Percentiles rank a stretch among this genome's conserved stretches.
Conservation (phyloP, 2,113 vertebrate species). For the Rhynchopsitta pachyrhyncha region DNA sequence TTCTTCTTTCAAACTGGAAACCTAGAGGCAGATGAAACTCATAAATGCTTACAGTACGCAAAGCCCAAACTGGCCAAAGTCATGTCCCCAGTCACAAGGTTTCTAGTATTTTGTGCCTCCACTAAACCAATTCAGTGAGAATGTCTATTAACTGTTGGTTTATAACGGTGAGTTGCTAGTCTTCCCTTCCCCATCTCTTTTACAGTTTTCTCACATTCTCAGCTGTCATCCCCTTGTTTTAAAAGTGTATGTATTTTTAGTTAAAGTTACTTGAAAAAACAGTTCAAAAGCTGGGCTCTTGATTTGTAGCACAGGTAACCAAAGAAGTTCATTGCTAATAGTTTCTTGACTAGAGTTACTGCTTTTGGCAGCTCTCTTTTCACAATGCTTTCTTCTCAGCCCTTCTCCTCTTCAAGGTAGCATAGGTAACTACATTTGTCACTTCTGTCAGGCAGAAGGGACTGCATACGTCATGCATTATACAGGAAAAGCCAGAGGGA, state of each 20-base stretch:
- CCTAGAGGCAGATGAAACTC: neutral
- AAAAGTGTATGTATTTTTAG: neutral
- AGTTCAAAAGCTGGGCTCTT: neutral
- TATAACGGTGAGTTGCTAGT: neutral
- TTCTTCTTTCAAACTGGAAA: neutral
- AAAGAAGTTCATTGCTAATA: neutral
- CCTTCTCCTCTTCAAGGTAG: neutral
- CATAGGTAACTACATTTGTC: neutral
- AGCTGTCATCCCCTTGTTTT: neutral
- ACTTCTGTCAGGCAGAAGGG: neutral
- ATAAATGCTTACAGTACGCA: neutral
- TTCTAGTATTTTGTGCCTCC: neutral
- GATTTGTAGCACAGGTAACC: neutral
- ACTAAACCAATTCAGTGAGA: neutral
- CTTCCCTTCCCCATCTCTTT: neutral
- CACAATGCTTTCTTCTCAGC: neutral
- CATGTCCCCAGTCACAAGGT: neutral
- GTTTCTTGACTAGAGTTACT: neutral
- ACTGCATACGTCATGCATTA: neutral
- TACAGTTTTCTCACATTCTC: neutral
- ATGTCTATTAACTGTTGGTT: fast-evolving
- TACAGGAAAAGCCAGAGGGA: neutral
- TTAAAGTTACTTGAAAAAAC: neutral
- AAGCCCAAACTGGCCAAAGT: neutral
- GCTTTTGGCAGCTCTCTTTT: neutral